Conservation (phyloP, 2,797 vertebrate genomes). For the Balearica regulorum region DNA sequence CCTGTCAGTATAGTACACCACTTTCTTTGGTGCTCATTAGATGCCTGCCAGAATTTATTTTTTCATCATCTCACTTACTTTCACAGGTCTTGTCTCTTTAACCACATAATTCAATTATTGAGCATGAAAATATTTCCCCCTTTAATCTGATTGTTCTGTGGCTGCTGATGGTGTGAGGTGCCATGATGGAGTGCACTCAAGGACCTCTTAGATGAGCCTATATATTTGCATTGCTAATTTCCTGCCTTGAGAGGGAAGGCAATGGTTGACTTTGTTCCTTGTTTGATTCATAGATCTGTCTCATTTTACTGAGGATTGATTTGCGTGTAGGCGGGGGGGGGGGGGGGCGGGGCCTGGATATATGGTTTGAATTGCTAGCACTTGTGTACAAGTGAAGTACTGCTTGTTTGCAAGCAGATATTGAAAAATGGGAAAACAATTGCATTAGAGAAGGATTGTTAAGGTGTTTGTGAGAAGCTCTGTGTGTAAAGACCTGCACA, state of each 20-base stretch:
- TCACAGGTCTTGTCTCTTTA: constrained; percentile 16
- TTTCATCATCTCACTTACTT: background rate
- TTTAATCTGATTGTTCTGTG: constrained; percentile 35
- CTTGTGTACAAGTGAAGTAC: background rate
- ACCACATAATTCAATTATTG: constrained; percentile 43
- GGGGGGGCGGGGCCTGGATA: background rate
- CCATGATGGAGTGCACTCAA: constrained; percentile 49
- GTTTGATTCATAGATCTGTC: constrained; percentile 59
- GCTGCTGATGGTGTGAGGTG: constrained; percentile 13
- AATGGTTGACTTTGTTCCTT: constrained; percentile 29
- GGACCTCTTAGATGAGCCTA: constrained; percentile 48
- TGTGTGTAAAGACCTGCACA: background rate
- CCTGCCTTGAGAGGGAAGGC: constrained; percentile 17
- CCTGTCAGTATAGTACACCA: background rate
- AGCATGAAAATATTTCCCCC: constrained; percentile 40
- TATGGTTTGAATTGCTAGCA: background rate
- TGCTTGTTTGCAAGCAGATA: constrained; percentile 29
- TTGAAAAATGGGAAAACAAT: background rate
- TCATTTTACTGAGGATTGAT: constrained; percentile 48
- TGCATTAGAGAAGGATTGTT: background rate
- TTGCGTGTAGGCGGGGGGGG: background rate
- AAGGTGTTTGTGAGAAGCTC: background rate
- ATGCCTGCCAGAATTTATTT: background rate
- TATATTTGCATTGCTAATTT: constrained; percentile 65
- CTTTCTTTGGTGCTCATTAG: constrained; percentile 1